phyloP scores from a whole-genome alignment of 2,888 invertebrate species.

The Galerucella pusilla region DNA sequence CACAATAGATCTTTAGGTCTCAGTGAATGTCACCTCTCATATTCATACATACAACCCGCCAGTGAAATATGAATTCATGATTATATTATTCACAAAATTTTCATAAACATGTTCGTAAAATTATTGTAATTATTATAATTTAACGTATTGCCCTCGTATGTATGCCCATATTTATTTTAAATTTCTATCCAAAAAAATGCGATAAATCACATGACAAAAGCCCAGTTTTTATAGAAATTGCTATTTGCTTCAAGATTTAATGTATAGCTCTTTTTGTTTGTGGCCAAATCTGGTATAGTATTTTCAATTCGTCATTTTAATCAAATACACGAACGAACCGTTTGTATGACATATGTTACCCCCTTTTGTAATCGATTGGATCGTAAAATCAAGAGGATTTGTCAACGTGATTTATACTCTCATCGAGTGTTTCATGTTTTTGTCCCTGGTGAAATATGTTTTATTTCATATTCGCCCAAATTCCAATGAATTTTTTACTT shows the following conservation, averaged over 20 bases:
- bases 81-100: too few relatives aligned
- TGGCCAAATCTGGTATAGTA: conserved; percentile 20
- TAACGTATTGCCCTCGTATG: too few relatives aligned
- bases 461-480: background rate
- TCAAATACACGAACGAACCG: conserved; percentile 16
- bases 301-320: conserved; percentile 28
- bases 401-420: conserved; percentile 23
- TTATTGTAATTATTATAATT: too few relatives aligned
- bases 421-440: conserved; percentile 10
- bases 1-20: too few relatives aligned
- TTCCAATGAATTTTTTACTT: too few relatives aligned
- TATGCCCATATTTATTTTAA: too few relatives aligned
- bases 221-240: conserved; percentile 20
- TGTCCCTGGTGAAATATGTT: background rate
- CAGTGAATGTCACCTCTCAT: too few relatives aligned
- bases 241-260: conserved; percentile 26
- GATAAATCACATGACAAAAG: conserved; percentile 11
- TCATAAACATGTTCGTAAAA: too few relatives aligned
- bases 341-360: conserved; percentile 19
- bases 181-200: conserved; percentile 12
- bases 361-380: conserved; percentile 23
- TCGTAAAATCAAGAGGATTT: conserved; percentile 29
- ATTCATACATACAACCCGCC: too few relatives aligned
- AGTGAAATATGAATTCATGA: too few relatives aligned
- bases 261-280: conserved; percentile 25